Evolutionary conservation across 2,888 invertebrate genomes (phyloP), one percentile per base, ranked within the genome.

Genomic region (Therioaphis trifolii): DNA sequence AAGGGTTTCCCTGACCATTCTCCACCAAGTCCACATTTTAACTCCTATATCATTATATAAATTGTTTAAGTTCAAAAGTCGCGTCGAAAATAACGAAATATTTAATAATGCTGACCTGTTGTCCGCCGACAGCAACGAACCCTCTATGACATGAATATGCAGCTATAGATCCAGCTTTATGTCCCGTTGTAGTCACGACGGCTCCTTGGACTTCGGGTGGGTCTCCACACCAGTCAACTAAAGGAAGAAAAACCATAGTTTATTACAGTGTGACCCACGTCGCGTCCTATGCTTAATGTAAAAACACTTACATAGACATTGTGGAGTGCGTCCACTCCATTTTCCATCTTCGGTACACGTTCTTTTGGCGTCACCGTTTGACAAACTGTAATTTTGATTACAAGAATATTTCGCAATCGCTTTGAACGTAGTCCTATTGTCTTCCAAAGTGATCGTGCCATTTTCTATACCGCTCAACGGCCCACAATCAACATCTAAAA

Each of bases 1-100:
- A 96, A 95, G 0, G 94, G 92, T 87, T 91, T 92, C 24, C 93
- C 93, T 0, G 93, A 92, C 96, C 96, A 97, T 85, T 92, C 91
- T 0, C 97, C 97, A 3, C 96, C 96, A 21, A 96, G 91, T 58
- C 93, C 93, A 88, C 97, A 97, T 15, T 93, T 93, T 52, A 96
- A 91, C 58, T 93, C 92, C 94, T 95, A 87, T 75, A 85, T 75
- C 46, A 52, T 74, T 43, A 55, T 21, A 11, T 79, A 52, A 35
- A 9, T 40, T 27, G 12, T 1, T 9, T 12, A 71, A 0, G 11
- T 29, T 40, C 2, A n/a, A 12, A 21, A 35, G 11, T 7, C n/a
- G 66, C 12, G 7, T 66, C 18, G 9, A 15, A 21, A 9, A 14
- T 43, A 35, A 46, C 15, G 7, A n/a, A n/a, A 21, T n/a, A 21